A percentile compares a stretch with the other conserved stretches of the same genome.
Conservation (phyloP, 2,797 vertebrate species). For the Rhinophrynus dorsalis region DNA sequence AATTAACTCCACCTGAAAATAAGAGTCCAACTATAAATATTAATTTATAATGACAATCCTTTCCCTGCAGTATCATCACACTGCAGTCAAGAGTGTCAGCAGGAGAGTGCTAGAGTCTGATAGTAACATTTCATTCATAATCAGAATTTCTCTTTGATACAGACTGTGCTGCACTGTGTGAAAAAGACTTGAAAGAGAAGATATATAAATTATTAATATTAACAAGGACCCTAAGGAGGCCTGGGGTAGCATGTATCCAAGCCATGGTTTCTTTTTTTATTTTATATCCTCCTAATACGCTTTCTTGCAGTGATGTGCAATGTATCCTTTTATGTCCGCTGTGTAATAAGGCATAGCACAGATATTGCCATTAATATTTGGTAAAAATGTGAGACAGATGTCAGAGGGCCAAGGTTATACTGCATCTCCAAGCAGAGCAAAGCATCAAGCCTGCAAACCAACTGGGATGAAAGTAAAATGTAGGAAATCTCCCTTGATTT, state of each 20-base stretch:
- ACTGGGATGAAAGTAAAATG: no score
- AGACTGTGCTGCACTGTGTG: background rate
- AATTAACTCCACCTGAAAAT: no score
- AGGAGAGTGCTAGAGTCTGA: background rate
- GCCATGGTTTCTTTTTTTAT: background rate
- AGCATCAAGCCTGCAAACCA: no score
- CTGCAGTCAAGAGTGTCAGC: background rate
- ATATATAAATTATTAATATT: slow-evolving; percentile 30
- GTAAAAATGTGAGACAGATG: no score
- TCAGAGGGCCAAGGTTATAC: no score
- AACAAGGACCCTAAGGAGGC: background rate
- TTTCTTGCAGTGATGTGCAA: background rate
- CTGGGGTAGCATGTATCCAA: background rate
- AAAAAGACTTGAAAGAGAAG: slow-evolving; percentile 20
- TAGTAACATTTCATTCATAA: background rate
- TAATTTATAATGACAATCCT: no score
- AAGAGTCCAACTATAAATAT: no score
- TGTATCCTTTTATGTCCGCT: background rate
- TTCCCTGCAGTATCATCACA: background rate
- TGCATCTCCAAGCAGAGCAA: no score
- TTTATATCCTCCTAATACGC: background rate
- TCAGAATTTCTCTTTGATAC: slow-evolving; percentile 10
- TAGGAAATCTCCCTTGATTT: no score
- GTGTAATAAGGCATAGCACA: no score
- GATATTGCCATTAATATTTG: no score